phyloP scores from a whole-genome alignment of 2,113 vertebrate species.

The Corythornis vintsioides region DNA sequence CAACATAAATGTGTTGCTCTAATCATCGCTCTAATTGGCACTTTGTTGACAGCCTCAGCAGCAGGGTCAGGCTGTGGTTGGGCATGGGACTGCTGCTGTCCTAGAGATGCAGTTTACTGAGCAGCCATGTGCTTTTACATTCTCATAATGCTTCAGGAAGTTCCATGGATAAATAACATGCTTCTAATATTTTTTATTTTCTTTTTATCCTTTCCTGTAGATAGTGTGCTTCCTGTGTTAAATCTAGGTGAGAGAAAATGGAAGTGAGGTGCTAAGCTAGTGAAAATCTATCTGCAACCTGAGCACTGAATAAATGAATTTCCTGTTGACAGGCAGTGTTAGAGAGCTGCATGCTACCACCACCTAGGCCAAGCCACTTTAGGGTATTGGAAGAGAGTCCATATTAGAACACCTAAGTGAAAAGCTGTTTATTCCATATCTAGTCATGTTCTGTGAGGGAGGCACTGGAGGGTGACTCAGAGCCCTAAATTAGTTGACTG shows the following conservation, averaged over 20 bases:
- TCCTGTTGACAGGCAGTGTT: neutral
- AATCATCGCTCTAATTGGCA: slow-evolving; percentile 48
- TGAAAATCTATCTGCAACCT: neutral
- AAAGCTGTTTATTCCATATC: slow-evolving; percentile 41
- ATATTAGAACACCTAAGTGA: slow-evolving; percentile 42
- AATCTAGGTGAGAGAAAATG: neutral
- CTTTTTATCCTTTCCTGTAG: neutral
- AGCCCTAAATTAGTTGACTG: slow-evolving; percentile 60
- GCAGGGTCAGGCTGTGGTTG: slow-evolving; percentile 8
- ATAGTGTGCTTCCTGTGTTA: neutral
- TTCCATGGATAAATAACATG: neutral
- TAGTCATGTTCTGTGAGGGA: slow-evolving; percentile 37
- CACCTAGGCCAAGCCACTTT: neutral
- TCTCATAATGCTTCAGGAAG: neutral
- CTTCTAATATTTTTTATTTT: neutral
- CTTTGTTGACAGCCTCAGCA: slow-evolving; percentile 38
- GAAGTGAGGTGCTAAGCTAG: neutral
- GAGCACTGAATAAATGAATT: neutral
- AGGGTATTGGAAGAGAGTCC: neutral
- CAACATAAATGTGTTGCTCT: slow-evolving; percentile 13
- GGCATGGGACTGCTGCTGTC: neutral
- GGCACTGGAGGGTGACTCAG: slow-evolving; percentile 59
- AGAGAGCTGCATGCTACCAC: neutral
- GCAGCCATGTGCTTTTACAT: neutral
- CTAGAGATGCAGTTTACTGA: neutral